Percentiles rank a stretch among this genome's conserved stretches.
Conservation (phyloP, 2,888 invertebrate genomes). For the Cataglyphis livida region DNA sequence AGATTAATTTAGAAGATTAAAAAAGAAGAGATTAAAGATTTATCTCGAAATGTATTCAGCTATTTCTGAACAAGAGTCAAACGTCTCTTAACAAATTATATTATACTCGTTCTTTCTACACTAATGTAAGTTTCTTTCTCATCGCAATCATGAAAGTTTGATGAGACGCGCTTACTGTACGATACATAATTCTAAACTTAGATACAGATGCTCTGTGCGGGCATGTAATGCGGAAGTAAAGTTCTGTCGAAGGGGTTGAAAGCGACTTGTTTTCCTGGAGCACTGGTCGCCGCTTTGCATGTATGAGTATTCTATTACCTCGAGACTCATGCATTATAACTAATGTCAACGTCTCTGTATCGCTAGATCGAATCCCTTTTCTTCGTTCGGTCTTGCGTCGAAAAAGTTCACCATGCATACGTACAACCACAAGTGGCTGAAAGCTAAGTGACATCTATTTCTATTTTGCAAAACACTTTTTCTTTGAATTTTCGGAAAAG, state of each 20-base stretch:
- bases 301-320: constrained; percentile 60
- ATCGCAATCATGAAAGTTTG: constrained; percentile 30
- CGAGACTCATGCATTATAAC: constrained; percentile 67
- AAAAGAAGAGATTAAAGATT: not conserved
- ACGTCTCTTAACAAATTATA: not conserved
- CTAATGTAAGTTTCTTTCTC: not conserved
- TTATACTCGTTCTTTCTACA: not conserved
- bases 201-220: constrained; percentile 13
- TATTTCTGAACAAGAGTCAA: not conserved
- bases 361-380: constrained; percentile 39
- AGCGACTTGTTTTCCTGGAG: constrained; percentile 56
- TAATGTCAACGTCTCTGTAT: constrained; percentile 61
- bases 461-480: not conserved
- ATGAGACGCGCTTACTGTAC: not conserved
- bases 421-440: constrained; percentile 1
- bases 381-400: constrained; percentile 38
- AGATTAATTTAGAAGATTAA: not conserved
- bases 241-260: constrained; percentile 60
- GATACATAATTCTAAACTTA: constrained; percentile 36
- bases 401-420: constrained; percentile 11
- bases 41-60: not conserved
- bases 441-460: constrained; percentile 1
- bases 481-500: not conserved
- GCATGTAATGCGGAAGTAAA: constrained; percentile 68
- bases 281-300: constrained; percentile 62